A percentile compares a stretch with the other conserved stretches of the same genome.
Conservation (phyloP, 2,797 vertebrate genomes). For the Melanotaenia trifasciata region DNA sequence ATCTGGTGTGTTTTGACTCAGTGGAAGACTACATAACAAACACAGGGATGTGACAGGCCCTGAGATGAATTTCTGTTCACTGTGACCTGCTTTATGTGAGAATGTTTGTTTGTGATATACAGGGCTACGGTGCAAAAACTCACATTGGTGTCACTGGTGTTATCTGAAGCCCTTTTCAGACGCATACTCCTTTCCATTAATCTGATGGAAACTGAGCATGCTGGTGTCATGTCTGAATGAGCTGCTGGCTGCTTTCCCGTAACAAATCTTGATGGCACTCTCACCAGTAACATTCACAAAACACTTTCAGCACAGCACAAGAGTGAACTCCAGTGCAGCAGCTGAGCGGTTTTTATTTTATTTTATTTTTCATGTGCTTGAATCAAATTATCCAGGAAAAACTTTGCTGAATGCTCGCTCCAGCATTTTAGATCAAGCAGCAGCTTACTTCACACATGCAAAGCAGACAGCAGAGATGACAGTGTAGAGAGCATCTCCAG, state of each 20-base stretch:
- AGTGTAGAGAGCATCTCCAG: background rate
- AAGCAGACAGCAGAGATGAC: conserved; percentile 9
- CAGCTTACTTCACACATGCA: background rate
- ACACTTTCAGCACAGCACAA: background rate
- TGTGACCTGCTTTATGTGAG: conserved; percentile 62
- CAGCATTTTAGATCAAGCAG: background rate
- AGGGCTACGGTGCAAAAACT: conserved; percentile 1
- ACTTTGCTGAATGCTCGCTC: background rate
- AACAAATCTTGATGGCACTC: conserved; percentile 9
- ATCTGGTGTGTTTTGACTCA: conserved; percentile 65
- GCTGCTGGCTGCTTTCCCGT: conserved; percentile 1
- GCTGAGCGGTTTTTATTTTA: background rate
- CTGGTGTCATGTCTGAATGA: conserved; percentile 10
- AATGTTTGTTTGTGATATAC: conserved; percentile 34
- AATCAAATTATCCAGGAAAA: background rate
- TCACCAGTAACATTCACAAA: conserved; percentile 1
- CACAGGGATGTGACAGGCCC: conserved; percentile 58
- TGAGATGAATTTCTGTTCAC: conserved; percentile 61
- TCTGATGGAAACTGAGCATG: conserved; percentile 2
- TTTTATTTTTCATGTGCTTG: background rate
- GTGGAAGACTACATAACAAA: conserved; percentile 67
- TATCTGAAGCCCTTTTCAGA: conserved; percentile 10
- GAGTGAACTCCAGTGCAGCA: conserved; percentile 1
- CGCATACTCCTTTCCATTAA: background rate
- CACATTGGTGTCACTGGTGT: conserved; percentile 19